Percentiles rank a stretch among this genome's conserved stretches.
These are phyloP conservation scores for Drosophila putrida DNA, from an alignment of 2,888 invertebrate species.

Conservation along the genomic window DNA sequence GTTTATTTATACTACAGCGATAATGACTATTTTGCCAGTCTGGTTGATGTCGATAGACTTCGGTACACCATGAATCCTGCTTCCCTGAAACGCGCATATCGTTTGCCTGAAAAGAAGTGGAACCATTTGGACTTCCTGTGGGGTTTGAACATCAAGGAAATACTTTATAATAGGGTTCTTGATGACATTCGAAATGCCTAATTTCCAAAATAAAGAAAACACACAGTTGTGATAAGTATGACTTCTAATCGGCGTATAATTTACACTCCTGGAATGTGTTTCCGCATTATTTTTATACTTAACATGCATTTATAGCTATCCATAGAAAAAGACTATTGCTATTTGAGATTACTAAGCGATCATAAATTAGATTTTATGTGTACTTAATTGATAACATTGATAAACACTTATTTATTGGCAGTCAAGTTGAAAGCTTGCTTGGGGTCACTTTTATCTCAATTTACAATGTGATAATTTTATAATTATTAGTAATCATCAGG, in stretches of 20 bases:
- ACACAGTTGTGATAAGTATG: conserved; percentile 1
- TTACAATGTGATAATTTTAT: background rate
- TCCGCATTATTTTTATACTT: background rate
- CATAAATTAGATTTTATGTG: conserved; percentile 1
- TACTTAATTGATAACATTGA: conserved; percentile 11
- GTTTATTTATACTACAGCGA: conserved; percentile 78
- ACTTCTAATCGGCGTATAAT: conserved; percentile 5
- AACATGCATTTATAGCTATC: too few species aligned
- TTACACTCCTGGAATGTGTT: conserved; percentile 10
- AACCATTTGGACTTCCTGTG: conserved; percentile 79
- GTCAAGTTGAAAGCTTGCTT: background rate
- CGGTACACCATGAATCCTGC: conserved; percentile 48
- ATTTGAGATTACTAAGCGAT: background rate
- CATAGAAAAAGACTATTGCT: too few species aligned
- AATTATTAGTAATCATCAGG: background rate
- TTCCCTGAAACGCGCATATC: conserved; percentile 65
- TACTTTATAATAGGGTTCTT: conserved; percentile 69
- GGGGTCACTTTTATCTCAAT: conserved; percentile 22
- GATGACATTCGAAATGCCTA: conserved; percentile 66
- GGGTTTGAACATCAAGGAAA: conserved; percentile 70
- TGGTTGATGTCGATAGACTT: conserved; percentile 77
- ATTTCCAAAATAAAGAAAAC: conserved; percentile 29
- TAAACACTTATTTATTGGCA: background rate
- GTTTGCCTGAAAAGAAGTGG: conserved; percentile 72
- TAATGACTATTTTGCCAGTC: conserved; percentile 76